These are phyloP conservation scores for Neopipo cinnamomea DNA, from an alignment of 2,113 vertebrate species.

Conservation along the genomic window DNA sequence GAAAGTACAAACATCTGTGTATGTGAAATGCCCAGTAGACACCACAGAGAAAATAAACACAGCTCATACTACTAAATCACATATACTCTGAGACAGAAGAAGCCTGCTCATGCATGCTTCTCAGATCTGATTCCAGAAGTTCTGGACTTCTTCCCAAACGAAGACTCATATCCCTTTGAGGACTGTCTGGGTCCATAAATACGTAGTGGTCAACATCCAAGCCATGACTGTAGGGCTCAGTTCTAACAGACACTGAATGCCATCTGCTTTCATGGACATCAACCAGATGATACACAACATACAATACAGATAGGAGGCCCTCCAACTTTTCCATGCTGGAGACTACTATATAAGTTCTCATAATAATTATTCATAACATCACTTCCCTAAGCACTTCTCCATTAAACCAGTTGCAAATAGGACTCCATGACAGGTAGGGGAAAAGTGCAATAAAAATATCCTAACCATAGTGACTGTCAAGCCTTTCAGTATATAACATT, in stretches of 20 bases:
- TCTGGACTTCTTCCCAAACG: neutral
- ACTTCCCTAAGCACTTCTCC: neutral
- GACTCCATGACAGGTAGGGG: neutral
- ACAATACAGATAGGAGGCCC: neutral
- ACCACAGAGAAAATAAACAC: neutral
- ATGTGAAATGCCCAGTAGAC: neutral
- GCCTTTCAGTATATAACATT: neutral
- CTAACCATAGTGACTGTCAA: neutral
- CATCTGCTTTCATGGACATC: neutral
- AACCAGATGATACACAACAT: neutral
- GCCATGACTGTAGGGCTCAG: neutral
- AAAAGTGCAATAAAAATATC: neutral
- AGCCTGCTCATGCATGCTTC: neutral
- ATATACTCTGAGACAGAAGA: neutral
- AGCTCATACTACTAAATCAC: neutral
- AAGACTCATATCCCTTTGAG: neutral
- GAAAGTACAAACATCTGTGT: neutral
- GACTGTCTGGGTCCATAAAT: neutral
- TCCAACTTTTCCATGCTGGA: neutral
- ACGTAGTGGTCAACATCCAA: neutral
- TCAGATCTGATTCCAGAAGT: neutral
- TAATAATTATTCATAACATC: neutral
- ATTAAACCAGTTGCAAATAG: neutral
- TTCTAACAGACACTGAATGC: neutral
- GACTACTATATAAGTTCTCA: neutral